Evolutionary conservation across 2,797 vertebrate genomes (phyloP).

Genomic region (Etheostoma nigrum): DNA sequence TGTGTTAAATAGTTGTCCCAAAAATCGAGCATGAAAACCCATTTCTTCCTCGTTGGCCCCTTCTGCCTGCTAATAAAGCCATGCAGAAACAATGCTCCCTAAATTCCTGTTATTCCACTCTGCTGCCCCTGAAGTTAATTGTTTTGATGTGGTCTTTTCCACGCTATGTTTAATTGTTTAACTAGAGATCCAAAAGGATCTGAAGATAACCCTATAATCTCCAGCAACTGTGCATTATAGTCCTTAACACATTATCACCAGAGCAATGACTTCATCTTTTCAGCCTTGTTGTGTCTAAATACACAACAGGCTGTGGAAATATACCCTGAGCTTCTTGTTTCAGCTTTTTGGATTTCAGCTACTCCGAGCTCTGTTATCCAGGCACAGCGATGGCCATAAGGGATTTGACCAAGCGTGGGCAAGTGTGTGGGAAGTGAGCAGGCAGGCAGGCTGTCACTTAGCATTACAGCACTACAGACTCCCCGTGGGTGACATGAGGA

Average conservation of each 20-base stretch:
- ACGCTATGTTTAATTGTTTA: constrained; percentile 59
- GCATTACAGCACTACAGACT: constrained; percentile 86
- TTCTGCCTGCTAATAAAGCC: constrained; percentile 44
- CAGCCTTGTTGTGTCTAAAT: constrained; percentile 49
- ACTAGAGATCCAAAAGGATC: constrained; percentile 38
- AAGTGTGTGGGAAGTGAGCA: constrained; percentile 82
- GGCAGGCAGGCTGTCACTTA: constrained; percentile 87
- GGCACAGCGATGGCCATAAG: constrained; percentile 83
- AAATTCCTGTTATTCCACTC: constrained; percentile 40
- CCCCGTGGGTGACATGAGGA: constrained; percentile 66
- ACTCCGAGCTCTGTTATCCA: constrained; percentile 79
- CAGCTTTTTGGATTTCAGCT: constrained; percentile 38
- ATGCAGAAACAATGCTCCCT: constrained; percentile 48
- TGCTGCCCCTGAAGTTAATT: constrained; percentile 43
- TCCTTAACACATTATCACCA: constrained; percentile 41
- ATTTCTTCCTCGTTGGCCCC: constrained; percentile 18
- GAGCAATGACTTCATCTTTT: constrained; percentile 30
- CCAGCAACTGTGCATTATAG: constrained; percentile 25
- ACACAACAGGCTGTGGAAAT: constrained; percentile 48
- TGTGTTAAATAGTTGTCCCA: constrained; percentile 28
- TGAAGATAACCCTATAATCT: constrained; percentile 45
- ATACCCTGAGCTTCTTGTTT: constrained; percentile 44
- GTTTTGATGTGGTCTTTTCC: constrained; percentile 56
- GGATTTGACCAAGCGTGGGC: constrained; percentile 65
- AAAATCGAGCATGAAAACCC: constrained; percentile 43